Percentiles rank a stretch among this genome's conserved stretches.
Conservation (phyloP, 2,797 vertebrate genomes). For the Cryptoblepharus egeriae region DNA sequence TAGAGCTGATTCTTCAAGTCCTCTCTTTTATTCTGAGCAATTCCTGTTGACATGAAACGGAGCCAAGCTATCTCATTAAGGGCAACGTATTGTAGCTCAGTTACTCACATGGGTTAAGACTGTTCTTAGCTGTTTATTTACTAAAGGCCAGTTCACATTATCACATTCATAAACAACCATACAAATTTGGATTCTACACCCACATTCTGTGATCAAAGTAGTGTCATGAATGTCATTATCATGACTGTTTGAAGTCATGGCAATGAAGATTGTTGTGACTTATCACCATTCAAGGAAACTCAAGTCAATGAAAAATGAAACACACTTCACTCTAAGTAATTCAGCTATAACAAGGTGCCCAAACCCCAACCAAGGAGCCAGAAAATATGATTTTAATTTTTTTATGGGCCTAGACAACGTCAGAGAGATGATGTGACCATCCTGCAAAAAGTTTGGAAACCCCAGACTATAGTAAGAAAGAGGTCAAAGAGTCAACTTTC, state of each 20-base stretch:
- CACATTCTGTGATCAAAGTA: background rate
- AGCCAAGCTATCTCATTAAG: background rate
- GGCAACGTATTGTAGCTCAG: background rate
- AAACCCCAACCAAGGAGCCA: too few relatives aligned
- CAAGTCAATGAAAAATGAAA: too few relatives aligned
- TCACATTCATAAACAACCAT: background rate
- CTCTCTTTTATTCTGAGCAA: background rate
- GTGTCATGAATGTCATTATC: background rate
- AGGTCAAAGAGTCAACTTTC: too few relatives aligned
- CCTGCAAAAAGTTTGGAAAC: too few relatives aligned
- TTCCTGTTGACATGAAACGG: background rate
- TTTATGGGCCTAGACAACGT: too few relatives aligned
- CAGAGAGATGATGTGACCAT: too few relatives aligned
- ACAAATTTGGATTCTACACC: background rate
- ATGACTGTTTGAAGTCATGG: background rate
- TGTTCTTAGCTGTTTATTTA: constrained; percentile 11
- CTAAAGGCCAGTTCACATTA: background rate
- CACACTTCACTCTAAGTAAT: too few relatives aligned
- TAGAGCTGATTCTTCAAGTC: accelerated
- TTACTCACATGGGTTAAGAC: background rate
- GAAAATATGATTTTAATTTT: too few relatives aligned
- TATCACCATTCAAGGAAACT: too few relatives aligned
- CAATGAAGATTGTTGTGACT: background rate
- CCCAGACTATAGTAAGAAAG: too few relatives aligned
- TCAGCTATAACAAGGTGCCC: too few relatives aligned